phyloP scores from a whole-genome alignment of 2,888 invertebrate genomes.

The Pyrrhosoma nymphula region DNA sequence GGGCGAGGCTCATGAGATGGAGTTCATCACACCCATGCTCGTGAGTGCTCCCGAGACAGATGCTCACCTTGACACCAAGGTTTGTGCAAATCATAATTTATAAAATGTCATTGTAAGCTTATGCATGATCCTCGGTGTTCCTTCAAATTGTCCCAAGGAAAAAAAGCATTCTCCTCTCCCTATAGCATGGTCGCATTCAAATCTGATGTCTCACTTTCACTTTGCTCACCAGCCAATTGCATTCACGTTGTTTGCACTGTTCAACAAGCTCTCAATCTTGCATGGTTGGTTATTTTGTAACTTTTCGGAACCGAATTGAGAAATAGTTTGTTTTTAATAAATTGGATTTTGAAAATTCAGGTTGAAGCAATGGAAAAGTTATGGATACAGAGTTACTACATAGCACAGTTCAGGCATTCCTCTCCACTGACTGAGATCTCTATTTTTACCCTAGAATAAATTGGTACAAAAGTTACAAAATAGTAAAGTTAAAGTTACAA shows the following conservation, averaged over 20 bases:
- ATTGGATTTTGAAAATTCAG: no score
- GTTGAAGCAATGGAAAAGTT: no score
- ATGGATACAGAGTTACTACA: no score
- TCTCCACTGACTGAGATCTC: no score
- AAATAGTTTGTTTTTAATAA: no score
- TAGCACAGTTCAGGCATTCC: no score
- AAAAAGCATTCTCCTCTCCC: not conserved
- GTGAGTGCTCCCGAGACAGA: constrained; percentile 73
- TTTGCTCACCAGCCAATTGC: not conserved
- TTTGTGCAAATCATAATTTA: constrained; percentile 72
- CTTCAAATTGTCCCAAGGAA: not conserved
- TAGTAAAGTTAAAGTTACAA: no score
- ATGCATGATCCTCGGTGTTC: not conserved
- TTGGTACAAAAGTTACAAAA: no score
- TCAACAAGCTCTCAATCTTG: not conserved
- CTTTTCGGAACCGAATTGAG: no score
- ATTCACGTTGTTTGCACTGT: not conserved
- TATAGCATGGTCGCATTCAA: not conserved
- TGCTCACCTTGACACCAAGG: constrained; percentile 81
- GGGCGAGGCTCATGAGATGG: constrained; percentile 75
- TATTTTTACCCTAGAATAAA: no score
- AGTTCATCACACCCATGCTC: constrained; percentile 75
- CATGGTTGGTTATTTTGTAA: not conserved
- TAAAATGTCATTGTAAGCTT: not conserved
- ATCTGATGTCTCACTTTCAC: not conserved